phyloP scores from a whole-genome alignment of 1,140 invertebrate genomes.

The Sesamia nonagrioides region DNA sequence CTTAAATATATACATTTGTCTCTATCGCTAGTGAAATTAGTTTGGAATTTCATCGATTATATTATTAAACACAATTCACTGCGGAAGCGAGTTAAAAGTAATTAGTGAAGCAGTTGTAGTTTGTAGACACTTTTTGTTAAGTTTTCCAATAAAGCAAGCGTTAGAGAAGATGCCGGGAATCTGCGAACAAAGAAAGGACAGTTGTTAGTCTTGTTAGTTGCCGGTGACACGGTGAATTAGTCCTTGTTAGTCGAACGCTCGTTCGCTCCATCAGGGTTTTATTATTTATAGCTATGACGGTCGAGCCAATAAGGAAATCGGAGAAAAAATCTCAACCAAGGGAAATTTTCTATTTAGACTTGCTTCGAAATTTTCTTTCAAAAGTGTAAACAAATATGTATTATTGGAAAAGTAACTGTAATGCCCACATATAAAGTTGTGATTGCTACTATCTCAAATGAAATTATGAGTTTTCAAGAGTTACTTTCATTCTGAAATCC shows the following conservation, averaged over 20 bases:
- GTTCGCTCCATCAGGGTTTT: slow-evolving; percentile 29
- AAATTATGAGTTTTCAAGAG: no score
- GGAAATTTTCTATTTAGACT: no score
- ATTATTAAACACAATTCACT: slow-evolving; percentile 23
- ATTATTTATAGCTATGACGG: slow-evolving; percentile 40
- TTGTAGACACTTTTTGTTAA: slow-evolving; percentile 35
- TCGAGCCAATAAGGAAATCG: slow-evolving; percentile 41
- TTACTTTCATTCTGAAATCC: no score
- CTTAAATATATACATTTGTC: slow-evolving; percentile 24
- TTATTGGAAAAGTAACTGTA: no score
- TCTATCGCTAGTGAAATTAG: slow-evolving; percentile 31
- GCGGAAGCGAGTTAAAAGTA: slow-evolving; percentile 24
- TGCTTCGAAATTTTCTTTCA: no score
- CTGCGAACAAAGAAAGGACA: slow-evolving; percentile 81
- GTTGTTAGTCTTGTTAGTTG: slow-evolving; percentile 78
- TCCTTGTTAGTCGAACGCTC: slow-evolving; percentile 54
- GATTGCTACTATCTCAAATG: no score
- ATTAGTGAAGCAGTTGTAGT: slow-evolving; percentile 51
- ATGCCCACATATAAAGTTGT: no score
- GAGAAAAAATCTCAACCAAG: slow-evolving; percentile 36
- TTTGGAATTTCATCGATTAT: slow-evolving; percentile 50
- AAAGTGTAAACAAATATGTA: no score
- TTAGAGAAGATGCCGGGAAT: slow-evolving; percentile 65
- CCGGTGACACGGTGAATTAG: slow-evolving; percentile 52
- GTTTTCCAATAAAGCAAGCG: slow-evolving; percentile 55